Evolutionary conservation across 2,888 invertebrate species (phyloP), one percentile per base, ranked within the genome.

Genomic region (Epirrhoe tristata): DNA sequence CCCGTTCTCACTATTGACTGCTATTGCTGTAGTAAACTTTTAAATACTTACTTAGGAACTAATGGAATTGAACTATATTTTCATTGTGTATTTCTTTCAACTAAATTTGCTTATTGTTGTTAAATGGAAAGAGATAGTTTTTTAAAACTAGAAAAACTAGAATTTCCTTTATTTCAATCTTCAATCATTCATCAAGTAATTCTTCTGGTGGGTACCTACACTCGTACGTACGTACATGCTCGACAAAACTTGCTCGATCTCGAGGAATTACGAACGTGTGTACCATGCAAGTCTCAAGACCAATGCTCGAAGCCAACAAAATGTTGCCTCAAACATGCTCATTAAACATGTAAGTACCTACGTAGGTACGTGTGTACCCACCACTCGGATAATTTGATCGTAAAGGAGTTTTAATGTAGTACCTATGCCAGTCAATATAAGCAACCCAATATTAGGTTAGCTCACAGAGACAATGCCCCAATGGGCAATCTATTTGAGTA

Each of bases 401-500:
- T 56, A 43, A 55, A 67, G 58, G 69, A 67, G 76, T 79, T 74
- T 76, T 74, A 74, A 80, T 77, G 80, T 81, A 77, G 78, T 82
- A 82, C 77, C 78, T 82, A 82, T 82, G 79, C 80, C 70, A 81
- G 81, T 80, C 81, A 81, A 83, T 81, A 84, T 81, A 84, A 84
- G 85, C 81, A 85, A 82, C 81, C 81, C 82, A 82, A 85, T 89
- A 90, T 87, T 86, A 86, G 81, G 80, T 84, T 80, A 80, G 83
- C 81, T 84, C 82, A 85, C 82, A 87, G 84, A 89, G 88, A 91
- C 91, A 92, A 93, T 91, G 85, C 91, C 87, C 91, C 89, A 92
- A 91, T 90, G 91, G 93, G 90, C 92, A 91, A 93, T 93, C 92
- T 91, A 92, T 93, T 93, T 92, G 93, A 93, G 92, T 93, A 92